Evolutionary conservation across 1,140 invertebrate species (phyloP), one percentile per base, ranked within the genome.

Genomic region (Diabrotica undecimpunctata): DNA sequence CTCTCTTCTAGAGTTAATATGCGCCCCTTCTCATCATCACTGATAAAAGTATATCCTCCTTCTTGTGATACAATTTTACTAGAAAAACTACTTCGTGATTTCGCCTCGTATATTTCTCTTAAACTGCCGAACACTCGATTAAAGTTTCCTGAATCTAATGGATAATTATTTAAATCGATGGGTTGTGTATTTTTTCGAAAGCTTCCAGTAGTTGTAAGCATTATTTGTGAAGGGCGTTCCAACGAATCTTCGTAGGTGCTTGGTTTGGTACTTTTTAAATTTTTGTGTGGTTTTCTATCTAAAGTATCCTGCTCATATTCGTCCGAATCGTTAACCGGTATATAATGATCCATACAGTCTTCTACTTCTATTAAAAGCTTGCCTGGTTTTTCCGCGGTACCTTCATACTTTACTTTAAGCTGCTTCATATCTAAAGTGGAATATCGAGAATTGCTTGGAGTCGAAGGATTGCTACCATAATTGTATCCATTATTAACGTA

Each of bases 241-340:
- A 86, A 77, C 0, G 81, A 82, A 61, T 88, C 83, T 3, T 85
- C 74, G 84, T 67, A 80, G 73, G 78, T 64, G 67, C 75, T 66
- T 37, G 9, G 38, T 51, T 38, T 13, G 35, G 53, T 25, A 7
- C 10, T 36, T 14, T 54, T 54, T 73, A 2, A 71, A 75, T 65
- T 13, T 66, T 83, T 84, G 5, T 88, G 90, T 50, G 89, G 87
- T 75, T 92, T 92, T n/a, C 91, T 80, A 73, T 93, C 91, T 35
- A 93, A 77, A 0, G 92, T 94, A 70, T 94, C 92, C 0, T 90
- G 90, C 75, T 94, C 91, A 72, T 92, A 93, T 61, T 83, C 83
- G 67, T 93, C 90, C 4, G 87, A 88, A 66, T 90, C 88, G 54
- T 88, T 84, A 10, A 86, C 84, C 71, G 83, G 84, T 2, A 88